These are phyloP conservation scores for Belonocnema kinseyi DNA, from an alignment of 1,140 invertebrate genomes.

Conservation along the genomic window DNA sequence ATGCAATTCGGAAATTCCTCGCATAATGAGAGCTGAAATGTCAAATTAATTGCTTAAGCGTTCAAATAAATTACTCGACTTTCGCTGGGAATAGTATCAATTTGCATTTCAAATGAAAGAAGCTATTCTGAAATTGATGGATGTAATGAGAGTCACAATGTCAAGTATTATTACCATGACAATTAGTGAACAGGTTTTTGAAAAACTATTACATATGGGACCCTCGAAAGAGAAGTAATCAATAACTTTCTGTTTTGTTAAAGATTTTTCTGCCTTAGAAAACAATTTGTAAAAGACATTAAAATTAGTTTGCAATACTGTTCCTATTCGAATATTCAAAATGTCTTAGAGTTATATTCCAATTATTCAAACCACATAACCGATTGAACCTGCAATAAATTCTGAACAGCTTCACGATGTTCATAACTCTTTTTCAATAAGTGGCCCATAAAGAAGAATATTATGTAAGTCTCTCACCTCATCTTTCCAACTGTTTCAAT, in stretches of 20 bases:
- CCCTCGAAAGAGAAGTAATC: slow-evolving; percentile 13
- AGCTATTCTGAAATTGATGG: slow-evolving; percentile 10
- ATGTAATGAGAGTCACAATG: background rate
- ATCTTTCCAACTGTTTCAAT: background rate
- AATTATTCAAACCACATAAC: slow-evolving; percentile 4
- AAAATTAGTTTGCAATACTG: background rate
- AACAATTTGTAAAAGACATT: background rate
- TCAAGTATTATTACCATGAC: background rate
- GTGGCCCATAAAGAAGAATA: background rate
- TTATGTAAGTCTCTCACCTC: background rate
- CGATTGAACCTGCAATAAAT: background rate
- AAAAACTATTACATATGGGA: background rate
- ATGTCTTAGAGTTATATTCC: background rate
- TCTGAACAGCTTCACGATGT: background rate
- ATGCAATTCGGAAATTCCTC: slow-evolving; percentile 17
- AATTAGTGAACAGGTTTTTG: slow-evolving; percentile 1
- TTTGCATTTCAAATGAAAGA: slow-evolving; percentile 13
- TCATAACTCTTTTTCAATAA: background rate
- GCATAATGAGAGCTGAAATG: slow-evolving; percentile 20
- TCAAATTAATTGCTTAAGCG: slow-evolving; percentile 13
- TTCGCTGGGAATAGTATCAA: background rate
- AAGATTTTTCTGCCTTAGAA: background rate
- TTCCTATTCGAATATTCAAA: background rate
- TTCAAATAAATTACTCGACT: slow-evolving; percentile 27
- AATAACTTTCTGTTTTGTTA: slow-evolving; percentile 10